Evolutionary conservation across 2,797 vertebrate genomes (phyloP).

Genomic region (Lophius americanus): DNA sequence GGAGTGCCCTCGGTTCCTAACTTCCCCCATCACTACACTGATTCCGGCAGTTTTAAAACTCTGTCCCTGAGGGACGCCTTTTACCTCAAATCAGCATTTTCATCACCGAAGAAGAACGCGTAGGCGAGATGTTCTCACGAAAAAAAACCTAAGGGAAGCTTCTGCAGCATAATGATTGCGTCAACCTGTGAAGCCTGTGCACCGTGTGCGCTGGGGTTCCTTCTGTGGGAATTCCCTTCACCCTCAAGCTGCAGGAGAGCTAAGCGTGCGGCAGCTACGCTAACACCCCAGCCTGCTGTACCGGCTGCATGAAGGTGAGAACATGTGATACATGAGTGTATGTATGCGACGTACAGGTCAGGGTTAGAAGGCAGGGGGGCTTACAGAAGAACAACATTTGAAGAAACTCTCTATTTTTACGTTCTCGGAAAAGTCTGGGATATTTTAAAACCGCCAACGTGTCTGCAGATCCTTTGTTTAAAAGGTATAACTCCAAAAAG

Average conservation of each 20-base stretch:
- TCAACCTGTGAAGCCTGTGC: background rate
- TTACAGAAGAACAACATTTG: background rate
- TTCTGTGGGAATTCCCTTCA: constrained; percentile 12
- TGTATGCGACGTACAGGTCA: constrained; percentile 8
- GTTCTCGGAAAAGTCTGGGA: too few relatives aligned
- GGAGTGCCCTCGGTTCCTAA: constrained; percentile 2
- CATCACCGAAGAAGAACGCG: constrained; percentile 7
- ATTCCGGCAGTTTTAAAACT: constrained; percentile 4
- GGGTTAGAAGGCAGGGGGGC: constrained; percentile 16
- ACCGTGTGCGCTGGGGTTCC: constrained; percentile 26
- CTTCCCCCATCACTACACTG: background rate
- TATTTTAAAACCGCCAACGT: too few relatives aligned
- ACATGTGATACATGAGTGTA: constrained; percentile 7
- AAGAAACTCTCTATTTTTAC: too few relatives aligned
- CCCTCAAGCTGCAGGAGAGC: constrained; percentile 46
- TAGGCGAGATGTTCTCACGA: background rate
- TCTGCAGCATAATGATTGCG: background rate
- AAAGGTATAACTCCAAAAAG: too few relatives aligned
- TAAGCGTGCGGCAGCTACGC: constrained; percentile 27
- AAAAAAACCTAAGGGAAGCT: background rate
- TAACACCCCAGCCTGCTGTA: constrained; percentile 32
- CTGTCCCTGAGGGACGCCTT: constrained; percentile 4
- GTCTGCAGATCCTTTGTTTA: too few relatives aligned
- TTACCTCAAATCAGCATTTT: constrained; percentile 24
- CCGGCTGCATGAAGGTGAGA: constrained; percentile 56